These are phyloP conservation scores for Idaea aversata DNA, from an alignment of 2,888 invertebrate species.

Conservation along the genomic window DNA sequence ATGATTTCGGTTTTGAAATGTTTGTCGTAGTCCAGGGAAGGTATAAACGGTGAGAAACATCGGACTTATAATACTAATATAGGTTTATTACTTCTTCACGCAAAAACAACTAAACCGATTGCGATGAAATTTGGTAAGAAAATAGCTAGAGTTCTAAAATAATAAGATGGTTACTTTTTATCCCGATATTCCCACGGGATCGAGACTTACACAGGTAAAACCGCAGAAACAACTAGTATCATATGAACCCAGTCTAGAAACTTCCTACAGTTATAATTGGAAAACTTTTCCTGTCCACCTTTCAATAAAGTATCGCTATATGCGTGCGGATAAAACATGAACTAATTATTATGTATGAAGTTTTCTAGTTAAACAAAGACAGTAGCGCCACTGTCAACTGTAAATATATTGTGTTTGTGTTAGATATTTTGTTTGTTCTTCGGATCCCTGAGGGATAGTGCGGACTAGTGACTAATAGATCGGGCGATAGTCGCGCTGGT, in stretches of 20 bases:
- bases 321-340: not conserved
- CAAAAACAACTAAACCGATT: too few species aligned
- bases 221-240: not conserved
- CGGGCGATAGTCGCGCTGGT: not conserved
- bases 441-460: not conserved
- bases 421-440: not conserved
- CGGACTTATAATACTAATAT: too few species aligned
- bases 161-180: too few species aligned
- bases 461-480: not conserved
- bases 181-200: too few species aligned
- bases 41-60: too few species aligned
- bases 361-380: not conserved
- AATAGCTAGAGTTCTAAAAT: too few species aligned
- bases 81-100: too few species aligned
- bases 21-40: too few species aligned
- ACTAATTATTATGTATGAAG: not conserved
- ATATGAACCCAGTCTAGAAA: not conserved
- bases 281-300: not conserved
- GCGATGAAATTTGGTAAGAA: too few species aligned
- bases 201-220: too few species aligned
- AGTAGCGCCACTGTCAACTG: not conserved
- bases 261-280: not conserved
- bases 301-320: not conserved
- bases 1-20: too few species aligned
- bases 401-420: not conserved